These are phyloP conservation scores for Dipus sagitta DNA, from an alignment of 2,797 vertebrate species.

Conservation along the genomic window DNA sequence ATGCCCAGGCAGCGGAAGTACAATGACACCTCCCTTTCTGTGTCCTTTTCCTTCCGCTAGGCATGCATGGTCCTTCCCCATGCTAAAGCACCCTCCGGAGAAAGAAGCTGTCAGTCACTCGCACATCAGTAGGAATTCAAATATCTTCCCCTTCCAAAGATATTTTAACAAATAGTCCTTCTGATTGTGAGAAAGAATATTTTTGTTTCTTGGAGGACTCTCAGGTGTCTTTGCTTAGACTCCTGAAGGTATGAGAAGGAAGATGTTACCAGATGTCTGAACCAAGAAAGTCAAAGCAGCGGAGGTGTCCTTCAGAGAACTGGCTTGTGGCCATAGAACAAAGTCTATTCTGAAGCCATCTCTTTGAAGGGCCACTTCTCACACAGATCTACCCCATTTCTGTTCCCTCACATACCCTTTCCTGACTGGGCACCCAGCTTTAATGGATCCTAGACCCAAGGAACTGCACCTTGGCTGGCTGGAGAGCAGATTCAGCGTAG, in stretches of 20 bases:
- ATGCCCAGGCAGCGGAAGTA: background rate
- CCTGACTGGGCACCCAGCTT: background rate
- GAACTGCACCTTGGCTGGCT: background rate
- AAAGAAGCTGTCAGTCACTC: constrained; percentile 20
- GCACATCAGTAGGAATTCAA: constrained; percentile 23
- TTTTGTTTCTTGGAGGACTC: constrained; percentile 23
- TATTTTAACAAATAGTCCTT: constrained; percentile 9
- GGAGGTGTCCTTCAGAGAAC: background rate
- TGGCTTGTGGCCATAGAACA: background rate
- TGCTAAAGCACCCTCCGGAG: background rate
- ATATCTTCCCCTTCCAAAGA: background rate
- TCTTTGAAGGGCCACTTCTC: background rate
- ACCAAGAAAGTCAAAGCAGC: background rate
- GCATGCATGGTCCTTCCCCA: background rate
- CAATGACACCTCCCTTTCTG: background rate
- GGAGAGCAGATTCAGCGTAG: background rate
- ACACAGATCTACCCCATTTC: background rate
- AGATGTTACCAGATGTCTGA: background rate
- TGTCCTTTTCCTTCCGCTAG: background rate
- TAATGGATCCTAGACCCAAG: background rate
- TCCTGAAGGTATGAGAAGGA: background rate
- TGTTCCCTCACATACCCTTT: background rate
- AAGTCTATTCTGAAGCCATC: background rate
- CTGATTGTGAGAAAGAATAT: constrained; percentile 1
- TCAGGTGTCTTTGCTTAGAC: background rate